phyloP scores from a whole-genome alignment of 2,113 vertebrate species.

The Pantherophis guttatus region DNA sequence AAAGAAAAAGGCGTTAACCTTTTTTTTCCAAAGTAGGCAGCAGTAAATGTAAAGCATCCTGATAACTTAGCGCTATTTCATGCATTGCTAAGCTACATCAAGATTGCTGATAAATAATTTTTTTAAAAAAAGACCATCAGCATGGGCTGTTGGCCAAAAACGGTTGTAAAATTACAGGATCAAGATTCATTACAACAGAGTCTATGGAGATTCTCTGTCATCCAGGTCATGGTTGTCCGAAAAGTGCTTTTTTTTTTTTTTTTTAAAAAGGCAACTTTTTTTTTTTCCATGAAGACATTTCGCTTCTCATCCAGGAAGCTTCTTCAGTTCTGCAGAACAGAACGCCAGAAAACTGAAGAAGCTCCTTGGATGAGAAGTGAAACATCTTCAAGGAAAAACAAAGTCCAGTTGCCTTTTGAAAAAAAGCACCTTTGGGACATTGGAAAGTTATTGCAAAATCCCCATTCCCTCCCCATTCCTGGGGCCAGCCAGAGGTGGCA shows the following conservation, averaged over 20 bases:
- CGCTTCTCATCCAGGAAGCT: background rate
- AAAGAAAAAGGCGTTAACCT: constrained; percentile 1
- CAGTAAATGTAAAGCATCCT: constrained; percentile 33
- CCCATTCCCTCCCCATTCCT: no score
- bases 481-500: no score
- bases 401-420: no score
- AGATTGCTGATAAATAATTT: constrained; percentile 41
- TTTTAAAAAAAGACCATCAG: background rate
- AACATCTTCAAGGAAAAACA: no score
- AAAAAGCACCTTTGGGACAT: background rate
- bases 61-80: constrained; percentile 47
- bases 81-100: constrained; percentile 24
- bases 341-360: no score
- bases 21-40: background rate
- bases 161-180: constrained; percentile 40
- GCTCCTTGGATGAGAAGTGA: no score
- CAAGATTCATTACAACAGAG: constrained; percentile 17
- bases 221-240: background rate
- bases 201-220: background rate
- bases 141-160: constrained; percentile 32
- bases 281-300: background rate
- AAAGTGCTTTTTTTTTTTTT: background rate
- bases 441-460: background rate
- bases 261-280: background rate
- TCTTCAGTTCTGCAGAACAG: no score